Conservation (phyloP, 2,888 invertebrate genomes). For the Pilophorus perplexus region DNA sequence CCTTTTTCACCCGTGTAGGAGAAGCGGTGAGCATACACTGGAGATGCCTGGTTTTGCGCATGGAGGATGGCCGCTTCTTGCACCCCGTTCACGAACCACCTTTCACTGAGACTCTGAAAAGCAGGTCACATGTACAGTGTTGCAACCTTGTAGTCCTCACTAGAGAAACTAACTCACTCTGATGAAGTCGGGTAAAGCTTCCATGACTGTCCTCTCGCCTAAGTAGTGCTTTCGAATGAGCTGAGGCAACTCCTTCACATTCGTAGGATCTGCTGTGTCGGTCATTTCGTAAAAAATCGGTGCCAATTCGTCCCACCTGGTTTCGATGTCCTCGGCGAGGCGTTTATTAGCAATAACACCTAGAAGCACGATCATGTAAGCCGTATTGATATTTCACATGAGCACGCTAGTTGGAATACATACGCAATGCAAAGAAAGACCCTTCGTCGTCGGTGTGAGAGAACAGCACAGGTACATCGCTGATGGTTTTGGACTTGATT, state of each 20-base stretch:
- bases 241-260: background rate
- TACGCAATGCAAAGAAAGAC: slow-evolving; percentile 39
- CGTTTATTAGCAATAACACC: no score
- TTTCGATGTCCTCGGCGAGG: background rate
- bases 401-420: no score
- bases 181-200: background rate
- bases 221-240: background rate
- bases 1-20: slow-evolving; percentile 23
- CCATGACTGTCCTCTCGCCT: background rate
- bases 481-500: slow-evolving; percentile 24
- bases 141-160: background rate
- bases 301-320: background rate
- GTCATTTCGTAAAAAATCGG: background rate
- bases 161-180: slow-evolving; percentile 14
- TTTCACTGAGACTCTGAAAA: slow-evolving; percentile 31
- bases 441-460: slow-evolving; percentile 40
- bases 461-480: slow-evolving; percentile 39
- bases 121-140: background rate
- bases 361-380: no score
- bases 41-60: slow-evolving; percentile 22
- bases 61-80: slow-evolving; percentile 22
- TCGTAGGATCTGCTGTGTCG: background rate
- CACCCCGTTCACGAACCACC: slow-evolving; percentile 28
- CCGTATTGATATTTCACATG: no score
- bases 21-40: slow-evolving; percentile 34